Base-by-base conservation (phyloP, 2,888 invertebrate genomes). In the Heliconius ismenius region DNA sequence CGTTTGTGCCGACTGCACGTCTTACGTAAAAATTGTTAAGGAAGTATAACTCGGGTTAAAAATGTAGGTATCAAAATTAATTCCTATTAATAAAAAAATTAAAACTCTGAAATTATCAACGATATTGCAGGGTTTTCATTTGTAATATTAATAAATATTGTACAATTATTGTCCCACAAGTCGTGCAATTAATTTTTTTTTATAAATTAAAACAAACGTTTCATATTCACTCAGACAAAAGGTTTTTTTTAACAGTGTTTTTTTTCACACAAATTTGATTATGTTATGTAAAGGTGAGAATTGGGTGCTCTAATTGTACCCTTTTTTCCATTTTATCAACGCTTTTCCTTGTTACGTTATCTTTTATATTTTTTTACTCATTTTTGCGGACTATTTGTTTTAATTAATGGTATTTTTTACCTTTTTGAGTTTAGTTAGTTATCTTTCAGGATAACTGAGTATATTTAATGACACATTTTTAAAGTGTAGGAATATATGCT, bases 251-350 rank as follows among this genome's bases (percentile, higher is more conserved):
- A 18, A 4, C 70, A 58, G 70, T 24, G 58, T 70, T 58, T 69
- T 70, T 70, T 58, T 58, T 58, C 32, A 73, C 73, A 63, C 63
- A 73, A 73, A 73, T 73, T 63, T 73, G 43, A 73, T 73, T 73
- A 62, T 11, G 62, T 73, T 73, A 73, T 73, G 73, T 73, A 63
- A 62, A 73, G 60, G 62, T 62, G 73, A 15, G 63, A 73, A 73
- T 43, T 63, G 73, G 73, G 26, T 21, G 60, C 21, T 36, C 60
- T 73, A 73, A 73, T 62, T 58, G 58, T 24, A 58, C 58, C 70
- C 13, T 62, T 73, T 73, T 70, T 72, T 62, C 26, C 73, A 60
- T 73, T 73, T 62, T 73, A 73, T 73, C 62, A 43, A 39, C 28
- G 7, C n/a, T 62, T 73, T 43, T 69, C 70, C n/a, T 58, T 62